A percentile compares a stretch with the other conserved stretches of the same genome.
phyloP scores from a whole-genome alignment of 2,113 vertebrate species.

The Psittacula cyanocephala region DNA sequence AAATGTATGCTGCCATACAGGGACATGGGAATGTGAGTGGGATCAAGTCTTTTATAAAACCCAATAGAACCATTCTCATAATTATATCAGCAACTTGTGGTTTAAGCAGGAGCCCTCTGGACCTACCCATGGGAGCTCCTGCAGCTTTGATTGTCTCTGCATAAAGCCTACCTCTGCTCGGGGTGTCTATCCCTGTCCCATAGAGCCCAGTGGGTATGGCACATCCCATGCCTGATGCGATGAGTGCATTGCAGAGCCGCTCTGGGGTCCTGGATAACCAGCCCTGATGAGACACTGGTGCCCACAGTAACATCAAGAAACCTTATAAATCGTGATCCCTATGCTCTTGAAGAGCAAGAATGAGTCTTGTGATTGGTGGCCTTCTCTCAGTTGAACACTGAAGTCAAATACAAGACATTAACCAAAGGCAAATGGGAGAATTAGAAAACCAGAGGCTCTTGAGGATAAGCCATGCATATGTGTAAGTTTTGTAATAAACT shows the following conservation, averaged over 20 bases:
- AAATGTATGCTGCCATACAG: background rate
- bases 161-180: background rate
- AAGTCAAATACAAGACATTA: background rate
- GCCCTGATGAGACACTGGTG: background rate
- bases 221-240: background rate
- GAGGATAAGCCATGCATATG: background rate
- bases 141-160: background rate
- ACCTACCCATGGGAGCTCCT: background rate
- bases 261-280: background rate
- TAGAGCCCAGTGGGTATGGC: accelerated
- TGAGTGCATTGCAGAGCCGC: accelerated
- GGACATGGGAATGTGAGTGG: accelerated
- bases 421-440: background rate
- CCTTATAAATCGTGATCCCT: background rate
- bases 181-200: background rate
- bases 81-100: background rate
- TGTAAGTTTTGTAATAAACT: background rate
- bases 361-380: background rate
- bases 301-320: background rate
- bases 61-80: background rate
- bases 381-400: background rate
- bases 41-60: background rate
- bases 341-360: background rate
- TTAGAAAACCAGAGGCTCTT: background rate
- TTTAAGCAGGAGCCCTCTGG: background rate